Evolutionary conservation across 2,113 vertebrate species (phyloP).

Genomic region (Elephas maximus): DNA sequence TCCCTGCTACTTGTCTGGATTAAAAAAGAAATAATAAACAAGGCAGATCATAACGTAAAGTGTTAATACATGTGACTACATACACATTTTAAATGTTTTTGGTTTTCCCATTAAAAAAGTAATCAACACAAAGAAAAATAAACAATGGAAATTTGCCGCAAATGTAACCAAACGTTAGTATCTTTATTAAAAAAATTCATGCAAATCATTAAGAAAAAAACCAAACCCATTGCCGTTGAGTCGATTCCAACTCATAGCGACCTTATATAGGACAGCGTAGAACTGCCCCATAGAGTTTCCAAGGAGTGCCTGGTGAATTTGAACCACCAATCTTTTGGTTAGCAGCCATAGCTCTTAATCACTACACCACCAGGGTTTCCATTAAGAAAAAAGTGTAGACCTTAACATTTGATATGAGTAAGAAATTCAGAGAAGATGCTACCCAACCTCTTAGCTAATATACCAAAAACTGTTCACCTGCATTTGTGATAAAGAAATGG

Average conservation of each 20-base stretch:
- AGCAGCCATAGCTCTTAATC: too few species aligned
- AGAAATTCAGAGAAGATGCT: background rate
- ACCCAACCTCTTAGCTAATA: background rate
- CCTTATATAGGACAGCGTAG: too few species aligned
- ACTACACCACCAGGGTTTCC: too few species aligned
- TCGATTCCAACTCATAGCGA: too few species aligned
- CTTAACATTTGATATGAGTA: background rate
- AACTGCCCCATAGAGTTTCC: too few species aligned
- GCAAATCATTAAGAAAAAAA: slow-evolving; percentile 28
- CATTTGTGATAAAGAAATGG: background rate
- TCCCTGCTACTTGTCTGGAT: background rate
- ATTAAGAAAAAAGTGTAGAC: background rate
- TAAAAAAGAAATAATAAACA: background rate
- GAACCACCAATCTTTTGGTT: too few species aligned
- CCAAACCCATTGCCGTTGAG: too few species aligned
- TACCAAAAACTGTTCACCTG: background rate
- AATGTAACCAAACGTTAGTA: background rate
- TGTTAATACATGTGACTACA: background rate
- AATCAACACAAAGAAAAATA: background rate
- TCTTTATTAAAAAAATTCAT: background rate
- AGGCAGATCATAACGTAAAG: background rate
- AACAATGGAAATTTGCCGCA: background rate
- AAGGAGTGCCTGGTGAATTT: too few species aligned
- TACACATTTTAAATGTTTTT: background rate
- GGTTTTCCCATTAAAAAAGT: background rate